A percentile compares a stretch with the other conserved stretches of the same genome.
phyloP scores from a whole-genome alignment of 2,888 invertebrate species.

The Pollenia griseotomentosa region DNA sequence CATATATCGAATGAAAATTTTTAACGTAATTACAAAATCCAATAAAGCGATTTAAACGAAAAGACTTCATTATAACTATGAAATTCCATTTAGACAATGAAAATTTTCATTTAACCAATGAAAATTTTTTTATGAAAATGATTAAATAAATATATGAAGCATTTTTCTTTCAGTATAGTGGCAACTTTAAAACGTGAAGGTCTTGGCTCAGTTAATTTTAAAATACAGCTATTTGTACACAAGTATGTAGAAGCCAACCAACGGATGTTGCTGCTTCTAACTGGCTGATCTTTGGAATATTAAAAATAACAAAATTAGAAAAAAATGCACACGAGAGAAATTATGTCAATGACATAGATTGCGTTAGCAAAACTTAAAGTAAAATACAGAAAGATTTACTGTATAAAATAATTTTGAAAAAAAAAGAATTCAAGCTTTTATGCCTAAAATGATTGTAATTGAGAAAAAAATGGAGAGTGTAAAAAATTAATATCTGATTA shows the following conservation, averaged over 20 bases:
- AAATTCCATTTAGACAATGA: no score
- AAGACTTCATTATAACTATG: no score
- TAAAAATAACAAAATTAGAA: constrained; percentile 38
- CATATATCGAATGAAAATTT: no score
- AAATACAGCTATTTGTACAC: constrained; percentile 24
- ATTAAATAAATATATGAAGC: no score
- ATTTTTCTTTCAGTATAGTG: no score
- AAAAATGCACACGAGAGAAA: constrained; percentile 63
- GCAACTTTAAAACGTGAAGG: constrained; percentile 74
- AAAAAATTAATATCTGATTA: neutral
- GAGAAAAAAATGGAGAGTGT: constrained; percentile 21
- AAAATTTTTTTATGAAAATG: no score
- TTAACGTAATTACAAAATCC: no score
- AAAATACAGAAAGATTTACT: constrained; percentile 57
- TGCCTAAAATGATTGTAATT: constrained; percentile 57
- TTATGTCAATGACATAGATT: constrained; percentile 74
- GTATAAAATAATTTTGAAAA: constrained; percentile 21
- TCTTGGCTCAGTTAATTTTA: constrained; percentile 73
- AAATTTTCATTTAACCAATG: no score
- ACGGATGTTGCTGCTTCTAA: constrained; percentile 33
- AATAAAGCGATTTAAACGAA: no score
- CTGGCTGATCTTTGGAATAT: constrained; percentile 42
- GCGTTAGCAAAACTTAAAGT: constrained; percentile 55
- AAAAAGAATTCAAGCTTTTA: constrained; percentile 32
- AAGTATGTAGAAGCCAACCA: constrained; percentile 2